Conservation (phyloP, 2,888 invertebrate genomes). For the Smittia sp. region DNA sequence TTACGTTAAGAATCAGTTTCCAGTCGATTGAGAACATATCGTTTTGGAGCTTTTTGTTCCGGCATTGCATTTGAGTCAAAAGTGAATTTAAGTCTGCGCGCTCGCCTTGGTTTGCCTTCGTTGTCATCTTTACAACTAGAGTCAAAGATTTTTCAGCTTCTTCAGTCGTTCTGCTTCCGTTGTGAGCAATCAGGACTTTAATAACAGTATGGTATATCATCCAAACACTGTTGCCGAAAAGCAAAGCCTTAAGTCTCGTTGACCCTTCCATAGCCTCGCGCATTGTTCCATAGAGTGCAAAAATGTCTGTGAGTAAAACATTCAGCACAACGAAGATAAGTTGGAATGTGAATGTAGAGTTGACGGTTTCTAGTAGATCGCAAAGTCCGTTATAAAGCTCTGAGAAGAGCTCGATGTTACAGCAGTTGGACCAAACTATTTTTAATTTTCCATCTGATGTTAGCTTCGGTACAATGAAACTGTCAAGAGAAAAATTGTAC, state of each 20-base stretch:
- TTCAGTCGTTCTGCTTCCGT: not conserved
- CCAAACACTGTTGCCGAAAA: not conserved
- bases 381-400: slow-evolving; percentile 7
- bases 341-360: not conserved
- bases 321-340: not conserved
- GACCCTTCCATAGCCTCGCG: not conserved
- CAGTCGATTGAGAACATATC: not conserved
- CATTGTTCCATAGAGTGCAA: not conserved
- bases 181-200: not conserved
- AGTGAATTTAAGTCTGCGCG: not conserved
- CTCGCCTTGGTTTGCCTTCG: not conserved
- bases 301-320: not conserved
- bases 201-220: no score
- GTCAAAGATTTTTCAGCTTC: not conserved
- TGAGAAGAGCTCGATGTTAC: not conserved
- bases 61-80: not conserved
- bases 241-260: not conserved
- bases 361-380: not conserved
- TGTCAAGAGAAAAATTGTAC: not conserved
- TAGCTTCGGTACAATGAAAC: not conserved
- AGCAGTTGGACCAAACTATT: not conserved
- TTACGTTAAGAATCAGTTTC: not conserved
- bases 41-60: not conserved
- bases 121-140: not conserved
- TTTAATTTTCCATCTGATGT: not conserved